Conservation (phyloP, 2,113 vertebrate species). For the Coryphaenoides rupestris region DNA sequence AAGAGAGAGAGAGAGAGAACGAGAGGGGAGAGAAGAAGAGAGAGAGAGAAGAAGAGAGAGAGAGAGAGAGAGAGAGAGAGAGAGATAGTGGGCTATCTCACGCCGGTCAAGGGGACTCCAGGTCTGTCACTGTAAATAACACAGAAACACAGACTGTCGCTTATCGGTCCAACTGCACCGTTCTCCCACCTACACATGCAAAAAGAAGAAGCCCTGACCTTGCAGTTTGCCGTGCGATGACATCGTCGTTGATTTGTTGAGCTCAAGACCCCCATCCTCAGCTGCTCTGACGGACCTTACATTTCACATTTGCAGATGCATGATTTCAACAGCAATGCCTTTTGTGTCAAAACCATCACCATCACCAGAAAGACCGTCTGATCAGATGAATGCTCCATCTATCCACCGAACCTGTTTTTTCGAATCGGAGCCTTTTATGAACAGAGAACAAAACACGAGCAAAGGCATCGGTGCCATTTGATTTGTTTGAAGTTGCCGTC, state of each 20-base stretch:
- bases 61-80: too few relatives aligned
- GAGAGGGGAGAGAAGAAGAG: too few relatives aligned
- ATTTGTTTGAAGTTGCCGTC: constrained; percentile 28
- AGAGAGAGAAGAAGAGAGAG: too few relatives aligned
- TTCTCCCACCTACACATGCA: constrained; percentile 37
- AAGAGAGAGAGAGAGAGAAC: too few relatives aligned
- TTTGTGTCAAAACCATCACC: constrained; percentile 35
- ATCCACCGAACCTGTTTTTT: neutral
- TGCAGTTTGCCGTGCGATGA: constrained; percentile 48
- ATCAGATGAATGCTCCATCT: constrained; percentile 21
- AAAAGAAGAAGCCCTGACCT: constrained; percentile 47
- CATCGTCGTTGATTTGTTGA: constrained; percentile 60
- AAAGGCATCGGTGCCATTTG: constrained; percentile 6
- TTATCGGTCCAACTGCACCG: constrained; percentile 39
- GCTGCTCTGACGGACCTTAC: constrained; percentile 19
- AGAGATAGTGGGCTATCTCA: constrained; percentile 20
- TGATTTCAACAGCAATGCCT: constrained; percentile 28
- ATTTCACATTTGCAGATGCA: constrained; percentile 15
- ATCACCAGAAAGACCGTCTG: constrained; percentile 38
- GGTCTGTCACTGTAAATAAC: constrained; percentile 47
- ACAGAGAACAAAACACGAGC: too few relatives aligned
- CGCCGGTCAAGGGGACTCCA: constrained; percentile 36
- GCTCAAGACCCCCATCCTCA: constrained; percentile 25
- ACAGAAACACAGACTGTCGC: constrained; percentile 24
- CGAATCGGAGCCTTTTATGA: too few relatives aligned